Base-by-base conservation (phyloP, 2,888 invertebrate species). In the Tetragonula carbonaria region DNA sequence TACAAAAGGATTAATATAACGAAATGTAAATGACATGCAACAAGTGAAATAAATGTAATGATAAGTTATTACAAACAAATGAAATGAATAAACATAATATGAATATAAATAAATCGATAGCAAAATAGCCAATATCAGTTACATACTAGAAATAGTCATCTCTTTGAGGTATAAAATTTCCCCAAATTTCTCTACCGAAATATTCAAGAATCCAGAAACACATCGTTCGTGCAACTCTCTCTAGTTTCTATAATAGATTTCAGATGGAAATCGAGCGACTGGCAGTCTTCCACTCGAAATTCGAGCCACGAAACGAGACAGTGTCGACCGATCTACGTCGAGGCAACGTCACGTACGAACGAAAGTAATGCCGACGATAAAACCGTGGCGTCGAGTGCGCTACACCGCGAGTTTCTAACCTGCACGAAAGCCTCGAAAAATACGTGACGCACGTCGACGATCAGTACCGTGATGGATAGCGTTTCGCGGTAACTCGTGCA, bases 391-490 rank as follows among this genome's bases (percentile, higher is more conserved):
- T 76, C 87, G 85, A 86, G 88, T 80, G 79, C 80, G 73, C 82
- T 74, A 70, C 74, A 53, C 53, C 59, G 57, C 57, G 23, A 55
- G 78, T 55, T 73, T 78, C 84, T 72, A 72, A 80, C 84, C 78
- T 79, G 71, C 84, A n/a, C 45, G 45, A 45, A 77, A 79, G 77
- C 75, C 70, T 75, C 70, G 84, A 86, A 89, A 89, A 89, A 89
- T 89, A 84, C 86, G 88, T 80, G 88, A 89, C 88, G 85, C 86
- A 89, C 85, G 78, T 79, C 71, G 80, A 78, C 89, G 83, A 89
- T 89, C 87, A 80, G 77, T 51, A 18, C 62, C 21, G 77, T 89
- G 89, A 89, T 89, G 88, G 89, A 89, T 89, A 87, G 79, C 79
- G 78, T 70, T 66, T 78, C 73, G 75, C 76, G 62, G 73, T 75